A percentile compares a stretch with the other conserved stretches of the same genome.
phyloP scores from a whole-genome alignment of 2,888 invertebrate genomes.

The Ecdyonurus torrentis region DNA sequence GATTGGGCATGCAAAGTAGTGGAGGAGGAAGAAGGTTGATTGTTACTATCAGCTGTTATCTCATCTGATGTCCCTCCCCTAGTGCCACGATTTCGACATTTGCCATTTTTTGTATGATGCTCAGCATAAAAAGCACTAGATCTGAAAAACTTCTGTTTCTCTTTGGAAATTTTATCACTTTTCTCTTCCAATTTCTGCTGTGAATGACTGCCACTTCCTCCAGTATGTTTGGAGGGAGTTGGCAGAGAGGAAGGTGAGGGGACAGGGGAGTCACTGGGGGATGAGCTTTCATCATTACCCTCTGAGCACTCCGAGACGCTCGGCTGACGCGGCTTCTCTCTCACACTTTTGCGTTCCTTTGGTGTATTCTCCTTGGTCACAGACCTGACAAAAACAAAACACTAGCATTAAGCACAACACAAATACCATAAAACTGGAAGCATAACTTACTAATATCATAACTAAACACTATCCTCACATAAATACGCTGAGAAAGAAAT shows the following conservation, averaged over 20 bases:
- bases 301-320: constrained; percentile 26
- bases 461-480: too few species aligned
- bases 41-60: constrained; percentile 13
- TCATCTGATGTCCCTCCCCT: constrained; percentile 11
- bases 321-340: constrained; percentile 9
- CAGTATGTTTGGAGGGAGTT: constrained; percentile 14
- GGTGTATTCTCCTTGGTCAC: constrained; percentile 8
- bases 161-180: constrained; percentile 65
- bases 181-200: constrained; percentile 35
- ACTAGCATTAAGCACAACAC: too few species aligned
- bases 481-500: too few species aligned
- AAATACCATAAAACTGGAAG: too few species aligned
- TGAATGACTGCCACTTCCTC: constrained; percentile 14
- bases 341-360: constrained; percentile 18
- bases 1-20: background rate
- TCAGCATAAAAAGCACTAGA: constrained; percentile 61
- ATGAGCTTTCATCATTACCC: constrained; percentile 25
- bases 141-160: constrained; percentile 75
- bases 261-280: constrained; percentile 15
- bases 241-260: constrained; percentile 14
- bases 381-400: background rate
- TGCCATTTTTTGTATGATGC: constrained; percentile 21
- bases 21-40: constrained; percentile 16
- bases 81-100: constrained; percentile 12
- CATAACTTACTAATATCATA: too few species aligned